phyloP scores from a whole-genome alignment of 1,140 invertebrate species.

The Whitmania pigra region DNA sequence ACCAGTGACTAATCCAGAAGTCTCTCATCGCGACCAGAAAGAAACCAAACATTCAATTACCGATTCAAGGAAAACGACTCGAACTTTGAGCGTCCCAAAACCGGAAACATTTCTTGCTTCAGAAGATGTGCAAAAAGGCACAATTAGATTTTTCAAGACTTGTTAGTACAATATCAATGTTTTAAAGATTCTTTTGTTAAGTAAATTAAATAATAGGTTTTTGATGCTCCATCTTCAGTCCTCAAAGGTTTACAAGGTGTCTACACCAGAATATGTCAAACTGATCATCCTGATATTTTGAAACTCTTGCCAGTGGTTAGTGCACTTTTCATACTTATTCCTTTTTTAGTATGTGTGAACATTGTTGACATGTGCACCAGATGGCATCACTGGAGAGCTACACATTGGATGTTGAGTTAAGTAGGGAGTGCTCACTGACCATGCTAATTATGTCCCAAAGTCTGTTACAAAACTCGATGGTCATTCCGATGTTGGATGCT shows the following conservation, averaged over 20 bases:
- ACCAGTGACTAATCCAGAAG: background rate
- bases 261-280: conserved; percentile 44
- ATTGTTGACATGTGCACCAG: conserved; percentile 41
- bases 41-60: too few relatives aligned
- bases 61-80: too few relatives aligned
- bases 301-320: conserved; percentile 46
- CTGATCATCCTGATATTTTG: conserved; percentile 49
- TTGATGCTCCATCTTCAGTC: conserved; percentile 43
- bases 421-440: conserved; percentile 52
- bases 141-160: too few relatives aligned
- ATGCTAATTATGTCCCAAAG: conserved; percentile 52
- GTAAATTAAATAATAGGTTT: background rate
- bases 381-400: conserved; percentile 64
- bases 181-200: too few relatives aligned
- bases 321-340: background rate
- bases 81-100: too few relatives aligned
- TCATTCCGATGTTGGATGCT: conserved; percentile 46
- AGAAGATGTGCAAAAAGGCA: too few relatives aligned
- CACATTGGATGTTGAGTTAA: conserved; percentile 62
- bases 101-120: too few relatives aligned
- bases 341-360: too few relatives aligned
- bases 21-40: background rate
- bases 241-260: conserved; percentile 47
- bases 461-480: conserved; percentile 38
- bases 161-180: too few relatives aligned